Conservation (phyloP, 2,888 invertebrate genomes). For the Lutraria lutraria region DNA sequence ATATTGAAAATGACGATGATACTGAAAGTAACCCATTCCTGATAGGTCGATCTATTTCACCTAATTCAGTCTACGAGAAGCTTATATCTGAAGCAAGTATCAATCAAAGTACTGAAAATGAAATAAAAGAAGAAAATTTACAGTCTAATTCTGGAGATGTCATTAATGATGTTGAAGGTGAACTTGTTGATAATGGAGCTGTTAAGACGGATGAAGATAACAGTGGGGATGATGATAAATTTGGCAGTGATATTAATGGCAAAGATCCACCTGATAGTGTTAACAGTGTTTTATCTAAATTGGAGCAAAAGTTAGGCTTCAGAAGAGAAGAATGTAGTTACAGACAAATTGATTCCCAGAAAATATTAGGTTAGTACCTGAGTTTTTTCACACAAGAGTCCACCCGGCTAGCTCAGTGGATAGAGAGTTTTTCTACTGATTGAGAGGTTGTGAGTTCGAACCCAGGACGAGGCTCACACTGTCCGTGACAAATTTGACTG, state of each 20-base stretch:
- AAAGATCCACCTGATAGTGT: not conserved
- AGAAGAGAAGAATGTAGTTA: conserved; percentile 26
- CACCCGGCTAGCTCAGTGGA: too few species aligned
- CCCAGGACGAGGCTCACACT: too few species aligned
- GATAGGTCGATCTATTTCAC: conserved; percentile 80
- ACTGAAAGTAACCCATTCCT: conserved; percentile 76
- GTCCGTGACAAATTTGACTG: too few species aligned
- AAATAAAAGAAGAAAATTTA: not conserved
- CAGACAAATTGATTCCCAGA: conserved; percentile 34
- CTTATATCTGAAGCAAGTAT: conserved; percentile 77
- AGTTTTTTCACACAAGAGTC: too few species aligned
- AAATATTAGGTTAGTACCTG: conserved; percentile 25
- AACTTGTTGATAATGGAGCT: not conserved
- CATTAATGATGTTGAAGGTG: not conserved
- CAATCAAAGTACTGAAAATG: conserved; percentile 29
- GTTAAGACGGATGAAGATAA: conserved; percentile 2
- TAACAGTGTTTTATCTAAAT: not conserved
- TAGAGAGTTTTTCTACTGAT: too few species aligned
- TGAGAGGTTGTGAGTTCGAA: too few species aligned
- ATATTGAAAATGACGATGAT: conserved; percentile 80
- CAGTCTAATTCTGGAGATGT: not conserved
- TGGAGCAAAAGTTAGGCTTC: not conserved
- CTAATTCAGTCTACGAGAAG: conserved; percentile 81
- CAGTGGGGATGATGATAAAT: conserved; percentile 1
- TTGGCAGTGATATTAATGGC: not conserved